Evolutionary conservation across 2,113 vertebrate species (phyloP).

Genomic region (Micromys minutus): DNA sequence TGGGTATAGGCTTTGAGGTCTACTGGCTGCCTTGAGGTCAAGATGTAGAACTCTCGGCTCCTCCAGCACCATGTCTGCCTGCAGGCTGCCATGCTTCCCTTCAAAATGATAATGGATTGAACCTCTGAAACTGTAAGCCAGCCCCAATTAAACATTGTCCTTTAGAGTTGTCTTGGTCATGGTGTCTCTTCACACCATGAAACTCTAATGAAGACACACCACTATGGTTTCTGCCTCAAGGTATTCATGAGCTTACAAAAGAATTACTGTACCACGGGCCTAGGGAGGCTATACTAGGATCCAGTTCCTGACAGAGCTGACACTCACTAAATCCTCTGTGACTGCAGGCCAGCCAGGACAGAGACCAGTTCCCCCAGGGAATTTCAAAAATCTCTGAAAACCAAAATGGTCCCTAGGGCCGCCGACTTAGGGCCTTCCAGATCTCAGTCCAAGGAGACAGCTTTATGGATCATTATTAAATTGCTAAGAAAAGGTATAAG

Average conservation of each 20-base stretch:
- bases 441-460: slow-evolving; percentile 59
- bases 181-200: too few species aligned
- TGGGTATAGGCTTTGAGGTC: too few species aligned
- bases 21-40: too few species aligned
- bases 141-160: too few species aligned
- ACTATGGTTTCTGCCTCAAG: background rate
- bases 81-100: too few species aligned
- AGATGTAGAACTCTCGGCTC: too few species aligned
- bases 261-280: background rate
- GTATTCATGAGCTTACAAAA: background rate
- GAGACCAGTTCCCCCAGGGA: background rate
- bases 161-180: too few species aligned
- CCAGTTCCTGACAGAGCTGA: background rate
- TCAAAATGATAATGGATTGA: too few species aligned
- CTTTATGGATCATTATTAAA: slow-evolving; percentile 74
- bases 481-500: slow-evolving; percentile 71
- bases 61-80: too few species aligned
- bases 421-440: slow-evolving; percentile 64
- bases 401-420: slow-evolving; percentile 51
- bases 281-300: background rate
- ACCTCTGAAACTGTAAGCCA: too few species aligned
- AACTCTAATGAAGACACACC: too few species aligned
- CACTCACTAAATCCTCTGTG: background rate
- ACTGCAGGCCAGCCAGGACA: background rate
- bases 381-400: slow-evolving; percentile 50